These are phyloP conservation scores for Jordanella pulchra DNA, from an alignment of 2,797 vertebrate genomes.

Conservation along the genomic window DNA sequence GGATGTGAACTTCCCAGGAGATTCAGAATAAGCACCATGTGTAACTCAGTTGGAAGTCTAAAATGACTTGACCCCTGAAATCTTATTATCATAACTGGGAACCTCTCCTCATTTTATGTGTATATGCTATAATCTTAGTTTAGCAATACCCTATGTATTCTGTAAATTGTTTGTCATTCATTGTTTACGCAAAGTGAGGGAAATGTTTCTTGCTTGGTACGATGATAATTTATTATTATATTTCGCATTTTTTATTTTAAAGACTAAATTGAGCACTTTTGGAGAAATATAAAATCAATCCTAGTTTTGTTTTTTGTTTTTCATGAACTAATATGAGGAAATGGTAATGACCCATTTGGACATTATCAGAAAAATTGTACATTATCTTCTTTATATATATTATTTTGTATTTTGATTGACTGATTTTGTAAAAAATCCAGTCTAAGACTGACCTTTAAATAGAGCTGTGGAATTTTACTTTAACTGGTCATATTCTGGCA, in stretches of 20 bases:
- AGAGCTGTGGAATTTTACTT: conserved; percentile 33
- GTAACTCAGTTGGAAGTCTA: conserved; percentile 3
- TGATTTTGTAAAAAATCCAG: conserved; percentile 66
- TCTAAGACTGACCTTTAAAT: conserved; percentile 57
- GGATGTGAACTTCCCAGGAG: background rate
- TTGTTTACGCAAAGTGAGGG: conserved; percentile 73
- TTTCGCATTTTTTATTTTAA: conserved; percentile 67
- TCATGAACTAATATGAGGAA: conserved; percentile 50
- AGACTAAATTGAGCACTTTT: conserved; percentile 67
- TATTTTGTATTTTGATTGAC: conserved; percentile 62
- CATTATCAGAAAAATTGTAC: conserved; percentile 58
- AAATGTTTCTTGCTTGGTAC: conserved; percentile 60
- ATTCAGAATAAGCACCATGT: background rate
- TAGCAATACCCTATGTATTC: conserved; percentile 71
- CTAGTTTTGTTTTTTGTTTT: conserved; percentile 42
- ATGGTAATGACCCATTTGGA: conserved; percentile 41
- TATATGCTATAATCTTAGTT: conserved; percentile 34
- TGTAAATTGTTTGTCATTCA: conserved; percentile 48
- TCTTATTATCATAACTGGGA: too few species aligned
- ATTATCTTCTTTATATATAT: conserved; percentile 7
- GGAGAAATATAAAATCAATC: conserved; percentile 45
- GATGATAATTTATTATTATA: conserved; percentile 60
- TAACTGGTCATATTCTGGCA: conserved; percentile 39
- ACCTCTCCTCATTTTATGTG: conserved; percentile 58
- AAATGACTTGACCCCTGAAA: conserved; percentile 1